Evolutionary conservation across 2,888 invertebrate genomes (phyloP).

Genomic region (Saturnia japonica): DNA sequence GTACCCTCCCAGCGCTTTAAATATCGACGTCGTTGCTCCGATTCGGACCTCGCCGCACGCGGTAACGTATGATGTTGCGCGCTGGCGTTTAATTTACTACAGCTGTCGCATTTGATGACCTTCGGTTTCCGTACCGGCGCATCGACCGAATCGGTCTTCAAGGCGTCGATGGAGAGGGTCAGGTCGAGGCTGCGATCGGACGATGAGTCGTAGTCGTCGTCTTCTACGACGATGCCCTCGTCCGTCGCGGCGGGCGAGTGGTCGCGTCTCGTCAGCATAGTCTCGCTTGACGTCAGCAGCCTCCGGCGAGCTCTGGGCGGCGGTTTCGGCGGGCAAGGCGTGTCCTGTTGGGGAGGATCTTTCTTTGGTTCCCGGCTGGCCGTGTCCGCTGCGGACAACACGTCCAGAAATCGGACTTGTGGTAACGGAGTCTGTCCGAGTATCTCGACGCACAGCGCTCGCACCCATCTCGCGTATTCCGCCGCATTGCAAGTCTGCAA

Average conservation of each 20-base stretch:
- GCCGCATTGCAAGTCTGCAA: conserved; percentile 86
- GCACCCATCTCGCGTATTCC: conserved; percentile 88
- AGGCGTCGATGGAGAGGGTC: conserved; percentile 76
- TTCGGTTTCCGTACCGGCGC: conserved; percentile 69
- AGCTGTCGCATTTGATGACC: conserved; percentile 74
- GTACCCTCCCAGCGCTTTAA: conserved; percentile 75
- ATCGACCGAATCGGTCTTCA: conserved; percentile 73
- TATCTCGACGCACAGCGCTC: conserved; percentile 87
- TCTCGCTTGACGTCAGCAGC: conserved; percentile 67
- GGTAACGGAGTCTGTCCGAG: conserved; percentile 88
- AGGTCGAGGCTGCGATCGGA: conserved; percentile 81
- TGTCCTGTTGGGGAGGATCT: conserved; percentile 59
- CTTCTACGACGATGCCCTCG: conserved; percentile 80
- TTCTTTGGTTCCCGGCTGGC: conserved; percentile 68
- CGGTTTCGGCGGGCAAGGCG: conserved; percentile 67
- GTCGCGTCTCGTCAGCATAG: conserved; percentile 65
- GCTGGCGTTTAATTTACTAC: conserved; percentile 66
- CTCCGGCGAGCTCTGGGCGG: conserved; percentile 74
- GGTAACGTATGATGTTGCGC: conserved; percentile 70
- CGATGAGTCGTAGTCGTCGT: conserved; percentile 81
- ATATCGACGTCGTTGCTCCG: conserved; percentile 71
- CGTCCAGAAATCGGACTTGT: conserved; percentile 87
- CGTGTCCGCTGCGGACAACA: conserved; percentile 83
- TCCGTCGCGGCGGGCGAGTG: conserved; percentile 77
- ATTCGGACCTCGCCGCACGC: conserved; percentile 67